Base-by-base conservation (phyloP, 2,113 vertebrate species). In the Melanotaenia duboulayi region DNA sequence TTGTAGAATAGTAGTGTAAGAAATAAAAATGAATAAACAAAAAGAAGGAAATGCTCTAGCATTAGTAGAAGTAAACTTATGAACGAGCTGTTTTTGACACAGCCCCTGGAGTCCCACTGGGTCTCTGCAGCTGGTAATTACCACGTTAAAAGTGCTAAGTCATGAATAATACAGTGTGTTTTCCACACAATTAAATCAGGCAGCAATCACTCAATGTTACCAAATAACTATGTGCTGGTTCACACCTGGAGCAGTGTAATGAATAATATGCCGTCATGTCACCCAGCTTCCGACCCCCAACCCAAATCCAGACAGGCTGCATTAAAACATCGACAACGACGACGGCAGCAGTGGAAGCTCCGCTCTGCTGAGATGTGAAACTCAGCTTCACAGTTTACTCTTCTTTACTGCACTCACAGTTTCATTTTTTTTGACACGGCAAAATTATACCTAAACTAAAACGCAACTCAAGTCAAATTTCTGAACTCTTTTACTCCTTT, bases 131-230 rank as follows among this genome's bases (percentile, higher is more conserved):
- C 85, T 90, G 81, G 87, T 92, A 92, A 93, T 93, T 92, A 94
- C 90, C 81, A 88, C 76, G 90, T 87, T 92, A 91, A 91, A 88
- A 87, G 92, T 92, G 90, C 78, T 87, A 82, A 65, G 57, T 64
- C 86, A 93, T 94, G 90, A 94, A 93, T 93, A 86, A 94, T 91
- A 91, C 93, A 93, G 91, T 90, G 91, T 85, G 91, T 69, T 80
- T 86, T 54, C 84, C 76, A 86, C 86, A 91, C 87, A 90, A 93
- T 94, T 90, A 93, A 92, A 89, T 87, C 81, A 73, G 81, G 90
- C 92, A 91, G 87, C 92, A 90, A 92, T 92, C 90, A 92, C 82
- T 87, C 87, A 91, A 93, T 93, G 90, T 92, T 93, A 94, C 87
- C 90, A 93, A 93, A 93, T 93, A 93, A 90, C 84, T 86, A 84